These are phyloP conservation scores for Drosophila hamatofila DNA, from an alignment of 2,888 invertebrate genomes.

Conservation along the genomic window DNA sequence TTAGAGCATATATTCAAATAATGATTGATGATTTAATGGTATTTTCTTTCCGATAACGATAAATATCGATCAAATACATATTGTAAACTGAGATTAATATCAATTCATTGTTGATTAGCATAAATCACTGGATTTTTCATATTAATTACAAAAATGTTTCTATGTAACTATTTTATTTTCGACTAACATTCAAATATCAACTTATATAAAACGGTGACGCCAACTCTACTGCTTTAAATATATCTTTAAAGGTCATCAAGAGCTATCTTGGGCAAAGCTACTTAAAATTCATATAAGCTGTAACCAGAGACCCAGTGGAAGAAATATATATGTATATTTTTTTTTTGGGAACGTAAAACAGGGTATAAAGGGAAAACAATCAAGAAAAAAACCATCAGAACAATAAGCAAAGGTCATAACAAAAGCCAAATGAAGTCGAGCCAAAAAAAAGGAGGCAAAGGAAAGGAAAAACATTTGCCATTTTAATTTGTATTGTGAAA, in stretches of 20 bases:
- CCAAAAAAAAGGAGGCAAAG: neutral
- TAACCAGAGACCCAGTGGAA: neutral
- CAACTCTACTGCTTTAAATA: neutral
- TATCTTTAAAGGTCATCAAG: conserved; percentile 5
- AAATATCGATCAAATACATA: neutral
- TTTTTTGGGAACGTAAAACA: neutral
- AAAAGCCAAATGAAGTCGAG: conserved; percentile 42
- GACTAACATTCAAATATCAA: no score
- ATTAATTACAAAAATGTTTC: no score
- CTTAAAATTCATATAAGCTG: conserved; percentile 14
- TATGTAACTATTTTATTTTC: no score
- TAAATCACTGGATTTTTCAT: no score
- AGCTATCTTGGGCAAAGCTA: neutral
- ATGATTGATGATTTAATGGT: no score
- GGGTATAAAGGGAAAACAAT: conserved; percentile 23
- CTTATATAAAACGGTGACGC: no score
- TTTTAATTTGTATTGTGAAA: conserved; percentile 62
- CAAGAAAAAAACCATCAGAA: conserved; percentile 5
- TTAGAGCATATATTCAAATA: no score
- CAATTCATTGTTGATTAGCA: no score
- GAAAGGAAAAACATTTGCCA: conserved; percentile 35
- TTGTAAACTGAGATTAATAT: no score
- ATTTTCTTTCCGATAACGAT: no score
- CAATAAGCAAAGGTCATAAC: conserved; percentile 49
- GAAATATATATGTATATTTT: neutral